Conservation (phyloP, 1,140 invertebrate species). For the Calycopis cecrops region DNA sequence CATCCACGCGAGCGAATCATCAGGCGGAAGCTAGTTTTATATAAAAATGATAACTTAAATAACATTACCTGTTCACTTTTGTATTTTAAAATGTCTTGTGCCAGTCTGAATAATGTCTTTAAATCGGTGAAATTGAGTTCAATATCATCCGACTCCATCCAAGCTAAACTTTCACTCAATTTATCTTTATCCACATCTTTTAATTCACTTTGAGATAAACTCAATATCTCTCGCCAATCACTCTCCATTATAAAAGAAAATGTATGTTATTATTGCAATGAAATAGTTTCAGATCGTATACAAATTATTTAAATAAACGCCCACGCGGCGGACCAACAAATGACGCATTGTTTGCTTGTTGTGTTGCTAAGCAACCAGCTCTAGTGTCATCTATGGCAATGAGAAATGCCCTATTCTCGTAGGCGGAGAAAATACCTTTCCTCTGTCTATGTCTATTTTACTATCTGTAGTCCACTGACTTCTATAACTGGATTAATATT, state of each 20-base stretch:
- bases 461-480: no score
- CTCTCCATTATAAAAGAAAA: slow-evolving; percentile 56
- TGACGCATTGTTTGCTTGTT: slow-evolving; percentile 12
- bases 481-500: no score
- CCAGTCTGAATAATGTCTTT: slow-evolving; percentile 74
- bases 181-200: slow-evolving; percentile 78
- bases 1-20: no score
- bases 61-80: slow-evolving; percentile 81
- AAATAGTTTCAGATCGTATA: background rate
- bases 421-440: no score
- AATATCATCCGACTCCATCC: slow-evolving; percentile 77
- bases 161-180: slow-evolving; percentile 76
- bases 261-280: background rate
- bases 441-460: no score
- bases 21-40: no score
- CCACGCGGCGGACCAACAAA: no score
- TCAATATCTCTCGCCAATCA: slow-evolving; percentile 78
- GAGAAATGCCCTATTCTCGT: no score
- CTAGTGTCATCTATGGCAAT: no score
- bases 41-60: no score
- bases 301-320: no score
- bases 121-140: slow-evolving; percentile 74
- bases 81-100: slow-evolving; percentile 80
- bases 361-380: slow-evolving; percentile 21
- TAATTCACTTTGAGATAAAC: slow-evolving; percentile 73